Percentiles rank a stretch among this genome's conserved stretches.
phyloP scores from a whole-genome alignment of 2,888 invertebrate genomes.

The Parnassius mnemosyne region DNA sequence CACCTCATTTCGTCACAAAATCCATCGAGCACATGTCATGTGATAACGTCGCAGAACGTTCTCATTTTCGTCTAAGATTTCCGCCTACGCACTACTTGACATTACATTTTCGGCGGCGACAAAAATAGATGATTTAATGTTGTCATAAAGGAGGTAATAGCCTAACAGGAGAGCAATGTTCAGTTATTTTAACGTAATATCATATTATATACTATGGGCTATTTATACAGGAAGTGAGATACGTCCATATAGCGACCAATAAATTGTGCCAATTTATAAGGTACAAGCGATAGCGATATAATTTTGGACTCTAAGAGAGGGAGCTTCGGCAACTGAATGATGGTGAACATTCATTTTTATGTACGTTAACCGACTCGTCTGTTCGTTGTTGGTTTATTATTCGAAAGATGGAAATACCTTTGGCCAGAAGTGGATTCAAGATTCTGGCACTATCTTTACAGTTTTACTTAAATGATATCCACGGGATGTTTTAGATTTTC shows the following conservation, averaged over 20 bases:
- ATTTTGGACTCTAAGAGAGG: not conserved
- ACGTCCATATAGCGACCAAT: constrained; percentile 4
- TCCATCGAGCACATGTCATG: too few relatives aligned
- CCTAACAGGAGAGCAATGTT: not conserved
- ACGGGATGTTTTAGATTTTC: too few relatives aligned
- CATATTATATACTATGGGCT: not conserved
- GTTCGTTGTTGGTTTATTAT: too few relatives aligned
- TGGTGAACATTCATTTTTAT: too few relatives aligned
- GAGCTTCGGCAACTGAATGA: too few relatives aligned
- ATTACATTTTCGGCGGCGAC: not conserved
- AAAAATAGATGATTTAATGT: constrained; percentile 3
- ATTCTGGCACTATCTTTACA: too few relatives aligned
- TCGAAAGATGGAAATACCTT: too few relatives aligned
- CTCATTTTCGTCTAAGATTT: not conserved
- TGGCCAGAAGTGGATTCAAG: too few relatives aligned
- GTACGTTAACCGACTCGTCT: too few relatives aligned
- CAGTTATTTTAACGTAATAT: not conserved
- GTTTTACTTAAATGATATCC: too few relatives aligned
- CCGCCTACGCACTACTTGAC: not conserved
- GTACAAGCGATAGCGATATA: constrained; percentile 4
- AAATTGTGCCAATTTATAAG: constrained; percentile 5
- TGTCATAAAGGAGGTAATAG: constrained; percentile 2
- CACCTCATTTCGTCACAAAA: too few relatives aligned
- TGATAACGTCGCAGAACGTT: not conserved
- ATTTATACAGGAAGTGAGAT: constrained; percentile 1